Evolutionary conservation across 2,113 vertebrate genomes (phyloP).

Genomic region (Tympanuchus pallidicinctus): DNA sequence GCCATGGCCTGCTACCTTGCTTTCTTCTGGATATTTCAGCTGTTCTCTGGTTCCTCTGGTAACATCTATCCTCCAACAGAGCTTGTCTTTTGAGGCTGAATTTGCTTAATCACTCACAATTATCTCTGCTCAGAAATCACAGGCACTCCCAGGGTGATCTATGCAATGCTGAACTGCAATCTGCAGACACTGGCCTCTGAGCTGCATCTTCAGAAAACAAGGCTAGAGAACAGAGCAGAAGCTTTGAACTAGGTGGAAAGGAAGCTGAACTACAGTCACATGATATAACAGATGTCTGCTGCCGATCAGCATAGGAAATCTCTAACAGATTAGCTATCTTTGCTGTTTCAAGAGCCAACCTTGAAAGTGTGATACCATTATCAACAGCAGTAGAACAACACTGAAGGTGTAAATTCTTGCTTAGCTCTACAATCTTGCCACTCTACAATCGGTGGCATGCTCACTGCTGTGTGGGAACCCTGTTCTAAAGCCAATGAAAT

Average conservation of each 20-base stretch:
- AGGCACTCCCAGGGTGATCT: neutral
- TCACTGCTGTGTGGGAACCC: neutral
- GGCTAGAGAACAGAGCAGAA: neutral
- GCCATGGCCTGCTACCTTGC: no score
- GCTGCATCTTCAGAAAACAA: neutral
- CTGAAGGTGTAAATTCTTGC: neutral
- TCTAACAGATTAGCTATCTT: neutral
- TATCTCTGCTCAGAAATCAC: neutral
- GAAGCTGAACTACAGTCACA: neutral
- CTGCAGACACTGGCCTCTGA: neutral
- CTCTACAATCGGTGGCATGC: neutral
- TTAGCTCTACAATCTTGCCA: neutral
- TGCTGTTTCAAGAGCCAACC: neutral
- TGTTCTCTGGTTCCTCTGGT: neutral
- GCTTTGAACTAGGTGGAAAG: neutral
- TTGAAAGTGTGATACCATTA: neutral
- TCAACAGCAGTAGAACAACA: neutral
- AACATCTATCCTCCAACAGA: neutral
- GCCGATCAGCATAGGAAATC: neutral
- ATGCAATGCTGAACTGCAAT: neutral
- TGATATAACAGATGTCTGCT: neutral
- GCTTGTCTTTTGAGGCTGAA: neutral
- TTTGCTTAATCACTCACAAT: neutral
- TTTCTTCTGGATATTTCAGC: neutral
- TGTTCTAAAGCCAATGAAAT: neutral